phyloP scores from a whole-genome alignment of 2,797 vertebrate genomes.

The Heteromormyrus szaboi region DNA sequence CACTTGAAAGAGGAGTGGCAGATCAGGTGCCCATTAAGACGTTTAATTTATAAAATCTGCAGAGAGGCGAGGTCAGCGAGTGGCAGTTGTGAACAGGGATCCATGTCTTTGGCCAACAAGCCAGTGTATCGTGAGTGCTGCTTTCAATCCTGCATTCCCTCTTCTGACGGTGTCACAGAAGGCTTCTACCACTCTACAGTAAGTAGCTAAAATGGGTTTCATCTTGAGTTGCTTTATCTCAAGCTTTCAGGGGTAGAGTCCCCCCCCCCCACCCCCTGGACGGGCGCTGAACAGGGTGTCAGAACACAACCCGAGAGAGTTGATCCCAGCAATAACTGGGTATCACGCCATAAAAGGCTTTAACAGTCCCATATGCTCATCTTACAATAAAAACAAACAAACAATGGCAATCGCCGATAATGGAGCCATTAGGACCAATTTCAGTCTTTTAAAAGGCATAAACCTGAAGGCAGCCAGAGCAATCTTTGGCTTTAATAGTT shows the following conservation, averaged over 20 bases:
- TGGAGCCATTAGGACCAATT: constrained; percentile 32
- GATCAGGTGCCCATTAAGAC: neutral
- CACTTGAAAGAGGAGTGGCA: neutral
- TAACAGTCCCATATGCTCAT: constrained; percentile 18
- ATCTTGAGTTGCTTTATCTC: constrained; percentile 30
- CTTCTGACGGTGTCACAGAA: neutral
- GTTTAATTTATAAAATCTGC: neutral
- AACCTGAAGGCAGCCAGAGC: constrained; percentile 24
- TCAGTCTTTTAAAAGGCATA: constrained; percentile 38
- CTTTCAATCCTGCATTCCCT: neutral
- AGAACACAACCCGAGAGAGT: constrained; percentile 13
- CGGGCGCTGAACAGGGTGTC: constrained; percentile 19
- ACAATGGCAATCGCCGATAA: constrained; percentile 31
- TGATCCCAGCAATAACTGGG: constrained; percentile 25
- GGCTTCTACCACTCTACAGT: neutral
- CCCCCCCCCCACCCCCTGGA: constrained; percentile 11
- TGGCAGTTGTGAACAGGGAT: constrained; percentile 1
- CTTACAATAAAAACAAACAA: constrained; percentile 36
- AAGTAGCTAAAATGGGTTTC: constrained; percentile 26
- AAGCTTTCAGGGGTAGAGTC: constrained; percentile 21
- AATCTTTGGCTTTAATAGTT: constrained; percentile 30
- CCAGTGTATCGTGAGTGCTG: neutral
- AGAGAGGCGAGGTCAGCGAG: neutral
- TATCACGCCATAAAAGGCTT: constrained; percentile 23
- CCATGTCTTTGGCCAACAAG: neutral